Conservation (phyloP, 2,113 vertebrate genomes). For the Percopsis transmontana region DNA sequence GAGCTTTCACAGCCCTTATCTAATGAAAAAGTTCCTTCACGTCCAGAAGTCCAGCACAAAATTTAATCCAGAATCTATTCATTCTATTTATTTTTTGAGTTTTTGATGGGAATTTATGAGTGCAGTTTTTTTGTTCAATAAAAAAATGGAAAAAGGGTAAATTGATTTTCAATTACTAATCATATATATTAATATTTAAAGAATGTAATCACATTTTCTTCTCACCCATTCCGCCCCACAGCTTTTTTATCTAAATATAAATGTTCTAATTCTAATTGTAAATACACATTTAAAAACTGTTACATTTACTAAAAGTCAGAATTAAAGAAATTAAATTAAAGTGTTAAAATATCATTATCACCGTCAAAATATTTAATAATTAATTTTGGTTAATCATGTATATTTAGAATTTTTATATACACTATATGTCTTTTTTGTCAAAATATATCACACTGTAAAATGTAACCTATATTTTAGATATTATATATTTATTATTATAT, state of each 20-base stretch:
- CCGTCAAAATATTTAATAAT: not conserved
- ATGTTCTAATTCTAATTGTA: too few relatives aligned
- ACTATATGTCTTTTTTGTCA: not conserved
- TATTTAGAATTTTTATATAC: not conserved
- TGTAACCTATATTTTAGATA: not conserved
- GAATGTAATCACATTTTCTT: too few relatives aligned
- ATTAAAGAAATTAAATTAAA: too few relatives aligned
- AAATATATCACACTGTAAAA: not conserved
- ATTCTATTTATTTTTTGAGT: conserved; percentile 14
- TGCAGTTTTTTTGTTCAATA: too few relatives aligned
- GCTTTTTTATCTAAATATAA: too few relatives aligned
- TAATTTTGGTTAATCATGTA: not conserved
- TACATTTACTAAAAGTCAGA: too few relatives aligned
- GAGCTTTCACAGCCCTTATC: conserved; percentile 39
- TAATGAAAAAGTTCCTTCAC: conserved; percentile 65
- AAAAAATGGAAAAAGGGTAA: too few relatives aligned
- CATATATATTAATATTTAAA: too few relatives aligned
- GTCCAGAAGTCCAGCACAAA: conserved; percentile 35
- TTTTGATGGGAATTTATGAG: conserved; percentile 12
- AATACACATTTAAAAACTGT: too few relatives aligned
- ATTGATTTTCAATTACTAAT: too few relatives aligned
- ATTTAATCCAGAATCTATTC: conserved; percentile 19
- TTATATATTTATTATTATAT: not conserved
- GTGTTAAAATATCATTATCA: too few relatives aligned
- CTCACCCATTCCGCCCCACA: too few relatives aligned